Evolutionary conservation across 2,113 vertebrate genomes (phyloP), one percentile per base, ranked within the genome.

Genomic region (Tiliqua scincoides): DNA sequence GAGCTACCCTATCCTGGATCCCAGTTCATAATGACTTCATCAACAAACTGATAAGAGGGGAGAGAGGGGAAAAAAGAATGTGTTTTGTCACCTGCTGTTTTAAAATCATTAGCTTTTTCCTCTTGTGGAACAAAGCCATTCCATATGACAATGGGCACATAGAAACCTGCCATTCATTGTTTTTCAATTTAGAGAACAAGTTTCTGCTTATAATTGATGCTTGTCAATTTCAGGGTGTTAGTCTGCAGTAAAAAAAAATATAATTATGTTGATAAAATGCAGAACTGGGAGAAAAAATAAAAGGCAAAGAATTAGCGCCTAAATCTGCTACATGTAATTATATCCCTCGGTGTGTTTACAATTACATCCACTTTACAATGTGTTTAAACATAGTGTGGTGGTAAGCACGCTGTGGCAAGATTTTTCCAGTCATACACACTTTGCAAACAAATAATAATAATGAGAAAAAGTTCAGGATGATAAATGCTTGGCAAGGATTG

Each of bases 61-160:
- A 91, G 74, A 84, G 35, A 23, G 67, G 81, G 89, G 92, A 90
- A 67, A 61, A 96, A 92, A 95, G 93, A 96, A 93, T 89, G 90
- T 91, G 94, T 93, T 97, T 98, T 97, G 97, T 99, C 98, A 98
- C 98, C 98, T 98, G 98, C 97, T 98, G 97, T 98, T 98, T 97
- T 97, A 97, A 97, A 98, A 98, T 97, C 97, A 99, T 98, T 99
- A 98, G 97, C 98, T 98, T 98, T 97, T 97, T 96, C 97, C 97
- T 97, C 95, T 92, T 52, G 84, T 85, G 65, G 96, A 98, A 99
- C 98, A 99, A 98, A 98, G 97, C 97, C 95, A 98, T 98, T 98
- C 97, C 97, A 95, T 95, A 94, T 96, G 97, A 98, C 98, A 99
- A 99, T 98, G 97, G 98, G 97, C 96, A 96, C 97, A 97, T 93